Base-by-base conservation (phyloP, 1,140 invertebrate genomes). In the Caenorhabditis brenneri region DNA sequence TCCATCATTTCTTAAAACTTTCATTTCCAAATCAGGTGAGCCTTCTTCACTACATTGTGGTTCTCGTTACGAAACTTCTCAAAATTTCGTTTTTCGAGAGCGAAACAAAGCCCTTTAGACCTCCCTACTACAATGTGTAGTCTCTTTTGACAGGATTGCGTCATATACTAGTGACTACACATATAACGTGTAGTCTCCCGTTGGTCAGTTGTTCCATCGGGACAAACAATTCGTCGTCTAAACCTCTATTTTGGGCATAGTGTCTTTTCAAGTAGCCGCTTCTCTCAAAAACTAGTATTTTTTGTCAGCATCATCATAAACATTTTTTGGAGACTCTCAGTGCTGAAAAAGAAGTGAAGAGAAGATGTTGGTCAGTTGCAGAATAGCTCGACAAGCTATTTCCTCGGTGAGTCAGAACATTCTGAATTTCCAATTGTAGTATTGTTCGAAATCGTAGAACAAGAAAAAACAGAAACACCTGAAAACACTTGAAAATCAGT, bases 161-260 rank as follows among this genome's bases (percentile, higher is more conserved):
- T 42, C 39, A 42, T 24, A 2, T 58, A 22, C 6, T 58, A 12
- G 5, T 1, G 53, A 65, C 58, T 65, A 65, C 58, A 65, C 58
- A 65, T 22, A 65, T 65, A 65, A 65, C 58, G 58, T 65, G 58
- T 65, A 65, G 58, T 65, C 29, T 33, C 7, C 9, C 1, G 7
- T 55, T 29, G 53, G 53, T 55, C 53, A 55, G 53, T 29, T n/a
- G 29, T 65, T 19, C 58, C 16, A 3, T 19, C 24, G 12, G 19
- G 36, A 65, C 29, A 65, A 65, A 65, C 58, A 65, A 12, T 65
- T 65, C 27, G 29, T 16, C 29, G 58, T 65, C 58, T 65, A 65
- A 65, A 65, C 15, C 58, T 65, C 58, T 27, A 29, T 27, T 7
- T 29, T 58, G 27, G 0, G 5, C 15, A 7, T 15, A n/a, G 16